Conservation (phyloP, 1,140 invertebrate species). For the Orchesella cincta region DNA sequence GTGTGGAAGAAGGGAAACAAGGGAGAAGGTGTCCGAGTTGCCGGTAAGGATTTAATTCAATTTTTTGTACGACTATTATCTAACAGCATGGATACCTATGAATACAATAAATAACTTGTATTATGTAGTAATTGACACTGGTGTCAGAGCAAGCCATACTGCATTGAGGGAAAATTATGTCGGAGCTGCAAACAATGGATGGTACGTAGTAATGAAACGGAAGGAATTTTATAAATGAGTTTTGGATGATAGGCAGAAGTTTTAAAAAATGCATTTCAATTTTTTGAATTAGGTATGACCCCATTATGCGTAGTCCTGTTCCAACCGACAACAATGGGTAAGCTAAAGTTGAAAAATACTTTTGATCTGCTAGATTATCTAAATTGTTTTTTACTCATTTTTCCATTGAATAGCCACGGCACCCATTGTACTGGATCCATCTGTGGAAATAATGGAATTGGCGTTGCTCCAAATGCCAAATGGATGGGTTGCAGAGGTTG, state of each 20-base stretch:
- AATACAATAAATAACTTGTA: too few relatives aligned
- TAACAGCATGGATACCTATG: too few relatives aligned
- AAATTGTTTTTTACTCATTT: not conserved
- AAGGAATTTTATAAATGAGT: too few relatives aligned
- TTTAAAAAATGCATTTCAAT: not conserved
- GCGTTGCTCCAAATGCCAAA: constrained; percentile 31
- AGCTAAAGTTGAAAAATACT: not conserved
- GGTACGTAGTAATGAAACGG: too few relatives aligned
- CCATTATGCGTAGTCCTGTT: not conserved
- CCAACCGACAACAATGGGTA: constrained; percentile 23
- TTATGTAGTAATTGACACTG: constrained; percentile 8
- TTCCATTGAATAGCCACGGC: constrained; percentile 28
- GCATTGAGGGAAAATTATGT: not conserved
- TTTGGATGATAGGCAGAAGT: too few relatives aligned
- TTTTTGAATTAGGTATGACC: not conserved
- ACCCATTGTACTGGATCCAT: constrained; percentile 37
- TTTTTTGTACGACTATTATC: too few relatives aligned
- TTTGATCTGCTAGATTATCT: not conserved
- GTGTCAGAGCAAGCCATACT: not conserved
- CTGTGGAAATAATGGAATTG: constrained; percentile 23
- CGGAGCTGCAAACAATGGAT: not conserved
- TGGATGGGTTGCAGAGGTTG: constrained; percentile 38
- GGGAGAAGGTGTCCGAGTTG: not conserved
- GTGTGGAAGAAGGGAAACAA: constrained; percentile 11
- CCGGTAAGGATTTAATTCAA: not conserved